Evolutionary conservation across 2,113 vertebrate species (phyloP), one percentile per base, ranked within the genome.

Genomic region (Amazona guildingii): DNA sequence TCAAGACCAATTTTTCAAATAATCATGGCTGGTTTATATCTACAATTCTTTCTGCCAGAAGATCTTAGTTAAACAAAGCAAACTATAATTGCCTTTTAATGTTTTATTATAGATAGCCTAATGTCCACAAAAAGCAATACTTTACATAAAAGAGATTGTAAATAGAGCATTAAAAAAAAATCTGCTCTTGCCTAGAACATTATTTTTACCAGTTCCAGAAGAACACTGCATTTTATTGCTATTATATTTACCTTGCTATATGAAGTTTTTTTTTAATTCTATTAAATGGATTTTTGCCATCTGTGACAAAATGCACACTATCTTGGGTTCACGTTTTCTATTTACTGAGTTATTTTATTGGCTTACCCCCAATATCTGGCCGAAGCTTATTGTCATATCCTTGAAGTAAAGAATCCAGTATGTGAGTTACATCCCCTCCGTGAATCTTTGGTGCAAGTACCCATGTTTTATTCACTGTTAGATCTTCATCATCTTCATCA

Each of bases 301-400:
- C 62, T 86, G 72, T 63, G 21, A 52, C 5, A 48, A 83, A 84
- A 73, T 6, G 14, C 20, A 78, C 4, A 4, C 13, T 16, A 69
- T 10, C 35, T 92, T 13, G 37, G 35, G 7, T n/a, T 88, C 35
- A 35, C 11, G 17, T 48, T 13, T 57, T 67, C 39, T 83, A 20
- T 31, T 69, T 18, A 83, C 24, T 43, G 59, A 68, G 78, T 28
- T 33, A 57, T 31, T 93, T 61, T 43, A 61, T 35, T n/a, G 25
- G 95, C 98, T 98, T 98, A 98, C 99, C 99, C 96, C 99, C 99
- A 44, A 99, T 99, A 91, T 99, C 99, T 72, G 99, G 99, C 13
- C 99, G 98, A 68, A 99, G 98, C 92, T 99, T 99, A 98, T 98
- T 99, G 97, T 99, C 99, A 77, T 99, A 99, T 37, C 99, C 99